Conservation (phyloP, 1,140 invertebrate genomes). For the Caenorhabditis brenneri region DNA sequence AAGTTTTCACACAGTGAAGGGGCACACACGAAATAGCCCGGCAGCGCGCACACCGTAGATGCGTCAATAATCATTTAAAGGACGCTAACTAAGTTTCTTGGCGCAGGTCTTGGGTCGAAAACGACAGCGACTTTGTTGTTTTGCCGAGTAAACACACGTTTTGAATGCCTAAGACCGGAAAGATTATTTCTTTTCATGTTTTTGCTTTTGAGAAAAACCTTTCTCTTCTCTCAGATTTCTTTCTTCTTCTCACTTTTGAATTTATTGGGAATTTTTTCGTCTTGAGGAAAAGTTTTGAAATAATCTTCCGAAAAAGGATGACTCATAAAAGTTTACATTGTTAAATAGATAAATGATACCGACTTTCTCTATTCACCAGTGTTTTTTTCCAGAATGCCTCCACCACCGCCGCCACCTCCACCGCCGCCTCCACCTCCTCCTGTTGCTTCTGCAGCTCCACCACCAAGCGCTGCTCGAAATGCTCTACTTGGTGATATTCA, state of each 20-base stretch:
- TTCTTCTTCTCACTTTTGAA: neutral
- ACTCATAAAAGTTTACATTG: neutral
- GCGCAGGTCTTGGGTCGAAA: neutral
- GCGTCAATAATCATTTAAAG: neutral
- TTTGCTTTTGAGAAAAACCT: neutral
- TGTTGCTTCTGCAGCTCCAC: neutral
- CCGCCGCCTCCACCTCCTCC: neutral
- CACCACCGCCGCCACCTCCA: slow-evolving; percentile 15
- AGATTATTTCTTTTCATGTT: slow-evolving; percentile 7
- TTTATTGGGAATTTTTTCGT: neutral
- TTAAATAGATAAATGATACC: neutral
- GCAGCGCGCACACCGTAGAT: neutral
- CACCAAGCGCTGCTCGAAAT: neutral
- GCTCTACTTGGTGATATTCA: slow-evolving; percentile 36
- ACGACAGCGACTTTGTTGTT: neutral
- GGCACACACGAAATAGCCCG: slow-evolving; percentile 8
- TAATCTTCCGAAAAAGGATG: neutral
- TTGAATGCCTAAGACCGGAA: neutral
- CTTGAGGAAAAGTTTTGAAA: neutral
- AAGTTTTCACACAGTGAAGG: slow-evolving; percentile 1
- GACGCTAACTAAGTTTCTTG: neutral
- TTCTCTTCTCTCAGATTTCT: neutral
- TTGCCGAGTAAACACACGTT: neutral
- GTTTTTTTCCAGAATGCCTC: neutral
- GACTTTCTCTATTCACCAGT: neutral